Percentiles rank a stretch among this genome's conserved stretches.
Conservation (phyloP, 2,888 invertebrate species). For the Caenorhabditis becei region DNA sequence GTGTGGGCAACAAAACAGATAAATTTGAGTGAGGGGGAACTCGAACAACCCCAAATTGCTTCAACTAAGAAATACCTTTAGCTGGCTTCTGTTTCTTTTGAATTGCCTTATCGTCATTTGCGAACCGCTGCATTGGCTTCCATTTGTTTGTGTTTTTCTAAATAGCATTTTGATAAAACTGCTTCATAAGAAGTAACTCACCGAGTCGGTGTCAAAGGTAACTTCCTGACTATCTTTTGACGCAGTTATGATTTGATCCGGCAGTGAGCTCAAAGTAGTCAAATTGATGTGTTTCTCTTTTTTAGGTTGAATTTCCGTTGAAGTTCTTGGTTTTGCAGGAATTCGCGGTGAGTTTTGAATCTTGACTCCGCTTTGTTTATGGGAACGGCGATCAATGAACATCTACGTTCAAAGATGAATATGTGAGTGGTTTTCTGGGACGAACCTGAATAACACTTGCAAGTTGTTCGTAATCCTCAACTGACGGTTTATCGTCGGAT, state of each 20-base stretch:
- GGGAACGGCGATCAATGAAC: conserved; percentile 50
- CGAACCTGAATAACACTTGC: conserved; percentile 60
- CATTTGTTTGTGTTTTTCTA: conserved; percentile 50
- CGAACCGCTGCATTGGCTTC: conserved; percentile 49
- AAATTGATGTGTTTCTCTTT: conserved; percentile 9
- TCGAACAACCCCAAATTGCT: conserved; percentile 1
- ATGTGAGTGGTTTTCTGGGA: not conserved
- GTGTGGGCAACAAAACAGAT: not conserved
- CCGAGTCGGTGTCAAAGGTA: conserved; percentile 42
- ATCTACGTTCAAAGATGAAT: conserved; percentile 36
- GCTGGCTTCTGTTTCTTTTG: conserved; percentile 18
- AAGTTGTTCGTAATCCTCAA: conserved; percentile 62
- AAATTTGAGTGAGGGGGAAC: not conserved
- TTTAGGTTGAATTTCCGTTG: conserved; percentile 12
- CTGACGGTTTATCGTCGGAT: conserved; percentile 36
- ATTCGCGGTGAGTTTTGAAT: not conserved
- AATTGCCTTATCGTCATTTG: conserved; percentile 15
- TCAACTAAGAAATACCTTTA: conserved; percentile 15
- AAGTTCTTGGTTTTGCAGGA: not conserved
- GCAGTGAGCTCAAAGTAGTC: conserved; percentile 25
- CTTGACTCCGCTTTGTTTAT: conserved; percentile 37
- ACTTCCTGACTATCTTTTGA: conserved; percentile 49
- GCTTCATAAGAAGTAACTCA: not conserved
- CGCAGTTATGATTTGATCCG: conserved; percentile 40
- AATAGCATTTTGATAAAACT: not conserved